These are phyloP conservation scores for Melanostoma scalare DNA, from an alignment of 2,888 invertebrate species.

Conservation along the genomic window DNA sequence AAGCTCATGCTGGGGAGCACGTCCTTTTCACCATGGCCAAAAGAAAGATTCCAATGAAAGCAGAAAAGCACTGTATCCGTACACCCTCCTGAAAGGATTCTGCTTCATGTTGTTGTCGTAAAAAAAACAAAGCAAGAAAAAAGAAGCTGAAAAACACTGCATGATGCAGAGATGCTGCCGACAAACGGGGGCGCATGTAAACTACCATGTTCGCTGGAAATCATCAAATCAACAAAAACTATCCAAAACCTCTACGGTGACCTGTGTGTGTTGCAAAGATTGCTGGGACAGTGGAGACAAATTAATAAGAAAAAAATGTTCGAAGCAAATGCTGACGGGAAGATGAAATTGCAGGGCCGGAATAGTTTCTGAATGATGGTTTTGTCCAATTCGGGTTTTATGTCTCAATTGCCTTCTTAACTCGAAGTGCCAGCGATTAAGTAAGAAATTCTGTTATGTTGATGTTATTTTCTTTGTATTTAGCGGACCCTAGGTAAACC, in stretches of 20 bases:
- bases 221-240: constrained; percentile 66
- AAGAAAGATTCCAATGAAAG: constrained; percentile 11
- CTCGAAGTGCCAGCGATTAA: too few species aligned
- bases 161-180: constrained; percentile 68
- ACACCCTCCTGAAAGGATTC: constrained; percentile 31
- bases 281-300: constrained; percentile 21
- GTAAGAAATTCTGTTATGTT: too few species aligned
- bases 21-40: constrained; percentile 29
- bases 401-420: too few species aligned
- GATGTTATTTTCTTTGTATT: too few species aligned
- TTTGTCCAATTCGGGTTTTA: too few species aligned
- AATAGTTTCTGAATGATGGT: too few species aligned
- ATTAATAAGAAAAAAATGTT: constrained; percentile 3
- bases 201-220: constrained; percentile 67
- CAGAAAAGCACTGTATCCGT: background rate
- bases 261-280: constrained; percentile 41
- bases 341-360: background rate
- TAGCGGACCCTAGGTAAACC: too few species aligned
- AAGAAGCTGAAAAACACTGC: constrained; percentile 37
- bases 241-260: constrained; percentile 8
- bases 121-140: background rate
- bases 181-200: constrained; percentile 65
- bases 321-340: constrained; percentile 37
- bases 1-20: constrained; percentile 42
- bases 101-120: background rate